Percentiles rank a stretch among this genome's conserved stretches.
Conservation (phyloP, 2,113 vertebrate genomes). For the Calypte anna region DNA sequence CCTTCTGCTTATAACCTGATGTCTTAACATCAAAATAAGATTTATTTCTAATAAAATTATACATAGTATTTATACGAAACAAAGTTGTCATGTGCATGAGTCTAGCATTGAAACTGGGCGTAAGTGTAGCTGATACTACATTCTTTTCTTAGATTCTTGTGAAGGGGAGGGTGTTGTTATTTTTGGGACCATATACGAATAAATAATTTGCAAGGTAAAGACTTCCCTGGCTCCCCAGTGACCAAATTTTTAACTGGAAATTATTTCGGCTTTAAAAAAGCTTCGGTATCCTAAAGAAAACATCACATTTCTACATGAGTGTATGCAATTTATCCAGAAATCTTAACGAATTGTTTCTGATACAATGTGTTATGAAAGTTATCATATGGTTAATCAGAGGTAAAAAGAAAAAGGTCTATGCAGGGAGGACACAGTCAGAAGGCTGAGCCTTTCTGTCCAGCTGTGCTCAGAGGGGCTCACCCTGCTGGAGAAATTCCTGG, state of each 20-base stretch:
- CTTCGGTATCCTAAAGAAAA: not conserved
- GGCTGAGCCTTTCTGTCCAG: not conserved
- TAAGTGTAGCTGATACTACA: not conserved
- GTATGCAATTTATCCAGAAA: not conserved
- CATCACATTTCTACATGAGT: not conserved
- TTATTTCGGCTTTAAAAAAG: not conserved
- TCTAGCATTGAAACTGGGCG: not conserved
- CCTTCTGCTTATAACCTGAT: constrained; percentile 51
- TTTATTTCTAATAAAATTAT: constrained; percentile 62
- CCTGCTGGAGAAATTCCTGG: not conserved
- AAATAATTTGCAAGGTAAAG: constrained; percentile 23
- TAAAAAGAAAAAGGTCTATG: not conserved
- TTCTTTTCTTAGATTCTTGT: not conserved
- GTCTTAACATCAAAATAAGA: constrained; percentile 59
- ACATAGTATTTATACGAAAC: constrained; percentile 41
- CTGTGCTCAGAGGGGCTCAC: not conserved
- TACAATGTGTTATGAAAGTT: not conserved
- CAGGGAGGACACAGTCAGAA: not conserved
- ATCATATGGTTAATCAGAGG: not conserved
- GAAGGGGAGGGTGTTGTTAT: not conserved
- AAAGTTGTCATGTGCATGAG: constrained; percentile 14
- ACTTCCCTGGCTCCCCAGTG: not conserved
- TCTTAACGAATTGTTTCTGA: not conserved
- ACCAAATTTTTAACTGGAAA: not conserved
- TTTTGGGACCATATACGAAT: not conserved